These are phyloP conservation scores for Chymomyza procnemis DNA, from an alignment of 2,888 invertebrate species.

Conservation along the genomic window DNA sequence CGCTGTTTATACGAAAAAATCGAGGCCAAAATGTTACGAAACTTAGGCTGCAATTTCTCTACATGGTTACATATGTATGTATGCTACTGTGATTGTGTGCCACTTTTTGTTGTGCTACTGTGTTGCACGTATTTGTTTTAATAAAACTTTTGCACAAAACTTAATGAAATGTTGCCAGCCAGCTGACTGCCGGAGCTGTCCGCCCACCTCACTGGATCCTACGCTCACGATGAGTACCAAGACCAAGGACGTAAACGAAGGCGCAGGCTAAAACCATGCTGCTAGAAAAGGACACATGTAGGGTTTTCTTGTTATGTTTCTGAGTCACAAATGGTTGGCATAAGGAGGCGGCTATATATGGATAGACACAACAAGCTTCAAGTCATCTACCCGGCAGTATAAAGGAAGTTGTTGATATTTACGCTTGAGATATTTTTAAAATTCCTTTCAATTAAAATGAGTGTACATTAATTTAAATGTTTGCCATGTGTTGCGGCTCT, in stretches of 20 bases:
- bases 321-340: slow-evolving; percentile 33
- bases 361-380: neutral
- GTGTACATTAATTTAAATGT: slow-evolving; percentile 42
- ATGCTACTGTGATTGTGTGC: neutral
- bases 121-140: slow-evolving; percentile 70
- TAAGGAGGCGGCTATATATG: slow-evolving; percentile 27
- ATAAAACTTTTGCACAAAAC: slow-evolving; percentile 72
- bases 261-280: neutral
- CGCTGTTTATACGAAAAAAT: slow-evolving; percentile 34
- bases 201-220: slow-evolving; percentile 12
- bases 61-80: neutral
- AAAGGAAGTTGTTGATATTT: slow-evolving; percentile 70
- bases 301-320: slow-evolving; percentile 25
- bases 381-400: slow-evolving; percentile 14
- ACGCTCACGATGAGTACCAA: slow-evolving; percentile 4
- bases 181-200: slow-evolving; percentile 22
- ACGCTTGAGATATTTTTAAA: slow-evolving; percentile 60
- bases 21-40: slow-evolving; percentile 63
- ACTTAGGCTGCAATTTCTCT: slow-evolving; percentile 32
- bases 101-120: slow-evolving; percentile 38
- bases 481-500: slow-evolving; percentile 14
- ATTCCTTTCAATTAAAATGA: slow-evolving; percentile 67
- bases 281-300: slow-evolving; percentile 6
- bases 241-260: neutral
- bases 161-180: slow-evolving; percentile 69